Percentiles rank a stretch among this genome's conserved stretches.
phyloP scores from a whole-genome alignment of 2,113 vertebrate genomes.

The Xerus inauris region DNA sequence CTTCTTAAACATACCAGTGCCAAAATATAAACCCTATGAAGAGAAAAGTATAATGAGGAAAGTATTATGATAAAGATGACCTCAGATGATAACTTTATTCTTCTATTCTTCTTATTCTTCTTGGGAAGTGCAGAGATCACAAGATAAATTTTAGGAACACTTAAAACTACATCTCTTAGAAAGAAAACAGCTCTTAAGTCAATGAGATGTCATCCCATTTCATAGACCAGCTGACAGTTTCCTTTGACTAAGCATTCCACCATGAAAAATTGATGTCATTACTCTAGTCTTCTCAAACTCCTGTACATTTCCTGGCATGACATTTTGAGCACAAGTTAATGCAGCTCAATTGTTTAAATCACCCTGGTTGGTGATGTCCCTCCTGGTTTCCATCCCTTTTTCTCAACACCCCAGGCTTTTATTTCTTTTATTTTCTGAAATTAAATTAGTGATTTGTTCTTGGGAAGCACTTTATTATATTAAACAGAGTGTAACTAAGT shows the following conservation, averaged over 20 bases:
- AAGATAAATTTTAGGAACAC: background rate
- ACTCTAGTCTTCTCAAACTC: background rate
- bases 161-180: background rate
- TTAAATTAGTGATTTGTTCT: constrained; percentile 9
- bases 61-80: background rate
- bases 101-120: no score
- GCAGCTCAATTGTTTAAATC: background rate
- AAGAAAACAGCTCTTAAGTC: background rate
- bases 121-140: background rate
- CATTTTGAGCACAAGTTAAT: background rate
- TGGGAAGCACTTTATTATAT: constrained; percentile 51
- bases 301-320: background rate
- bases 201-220: background rate
- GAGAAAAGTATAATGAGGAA: background rate
- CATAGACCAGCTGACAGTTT: background rate
- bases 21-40: background rate
- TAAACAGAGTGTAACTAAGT: constrained; percentile 12
- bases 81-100: background rate
- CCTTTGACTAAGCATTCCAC: background rate
- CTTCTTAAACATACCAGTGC: background rate
- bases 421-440: constrained; percentile 66
- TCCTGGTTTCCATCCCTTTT: background rate
- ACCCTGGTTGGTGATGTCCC: background rate
- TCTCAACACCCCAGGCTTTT: background rate
- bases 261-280: background rate